Evolutionary conservation across 2,888 invertebrate genomes (phyloP).

Genomic region (Pseudanteris insignis): DNA sequence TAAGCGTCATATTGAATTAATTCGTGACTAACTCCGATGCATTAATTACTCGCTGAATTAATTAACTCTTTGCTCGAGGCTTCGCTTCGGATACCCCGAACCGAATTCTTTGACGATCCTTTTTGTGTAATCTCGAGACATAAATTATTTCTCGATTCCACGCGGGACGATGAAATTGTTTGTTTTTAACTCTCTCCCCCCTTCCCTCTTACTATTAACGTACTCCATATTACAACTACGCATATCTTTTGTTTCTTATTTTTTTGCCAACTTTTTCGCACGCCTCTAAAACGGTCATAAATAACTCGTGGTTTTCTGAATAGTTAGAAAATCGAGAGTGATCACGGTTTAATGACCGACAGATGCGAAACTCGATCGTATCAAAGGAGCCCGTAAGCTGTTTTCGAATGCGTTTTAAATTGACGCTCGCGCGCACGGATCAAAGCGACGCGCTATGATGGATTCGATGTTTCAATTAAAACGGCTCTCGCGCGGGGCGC

Average conservation of each 20-base stretch:
- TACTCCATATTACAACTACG: no score
- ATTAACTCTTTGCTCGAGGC: slow-evolving; percentile 24
- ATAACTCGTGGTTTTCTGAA: slow-evolving; percentile 32
- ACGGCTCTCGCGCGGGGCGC: neutral
- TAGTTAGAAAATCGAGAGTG: slow-evolving; percentile 20
- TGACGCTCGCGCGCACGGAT: slow-evolving; percentile 16
- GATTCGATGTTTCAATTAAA: slow-evolving; percentile 17
- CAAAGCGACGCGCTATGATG: slow-evolving; percentile 17
- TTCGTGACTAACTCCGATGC: slow-evolving; percentile 19
- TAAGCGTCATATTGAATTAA: slow-evolving; percentile 42
- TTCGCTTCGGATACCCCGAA: slow-evolving; percentile 7
- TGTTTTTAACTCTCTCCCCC: neutral
- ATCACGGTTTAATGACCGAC: slow-evolving; percentile 29
- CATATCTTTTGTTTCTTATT: neutral
- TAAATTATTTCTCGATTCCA: slow-evolving; percentile 34
- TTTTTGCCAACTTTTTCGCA: slow-evolving; percentile 16
- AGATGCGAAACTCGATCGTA: slow-evolving; percentile 21
- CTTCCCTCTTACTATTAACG: neutral
- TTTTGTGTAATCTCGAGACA: slow-evolving; percentile 25
- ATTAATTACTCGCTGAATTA: slow-evolving; percentile 44
- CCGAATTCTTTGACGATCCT: slow-evolving; percentile 22
- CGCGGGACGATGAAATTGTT: slow-evolving; percentile 4
- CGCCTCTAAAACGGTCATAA: slow-evolving; percentile 25
- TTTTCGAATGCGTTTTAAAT: slow-evolving; percentile 31
- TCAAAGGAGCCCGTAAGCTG: slow-evolving; percentile 25